phyloP scores from a whole-genome alignment of 2,113 vertebrate genomes.

The Gasterosteus nipponicus region DNA sequence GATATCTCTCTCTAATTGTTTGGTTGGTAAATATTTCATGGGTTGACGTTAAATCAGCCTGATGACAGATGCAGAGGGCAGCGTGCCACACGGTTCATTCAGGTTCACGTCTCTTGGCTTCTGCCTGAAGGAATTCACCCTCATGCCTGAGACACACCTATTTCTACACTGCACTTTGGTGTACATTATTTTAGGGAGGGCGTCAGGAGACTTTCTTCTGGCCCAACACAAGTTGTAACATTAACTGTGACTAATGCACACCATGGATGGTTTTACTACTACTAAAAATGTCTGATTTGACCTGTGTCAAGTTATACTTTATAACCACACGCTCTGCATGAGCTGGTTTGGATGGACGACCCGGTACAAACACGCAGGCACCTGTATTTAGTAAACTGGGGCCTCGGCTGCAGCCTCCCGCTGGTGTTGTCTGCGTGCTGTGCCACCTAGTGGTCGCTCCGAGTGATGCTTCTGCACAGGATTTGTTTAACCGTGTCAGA shows the following conservation, averaged over 20 bases:
- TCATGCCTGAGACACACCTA: neutral
- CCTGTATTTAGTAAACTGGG: constrained; percentile 23
- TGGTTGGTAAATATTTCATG: constrained; percentile 81
- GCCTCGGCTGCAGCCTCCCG: constrained; percentile 8
- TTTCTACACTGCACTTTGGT: too few species aligned
- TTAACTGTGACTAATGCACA: constrained; percentile 2
- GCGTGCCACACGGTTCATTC: constrained; percentile 32
- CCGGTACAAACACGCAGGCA: constrained; percentile 27
- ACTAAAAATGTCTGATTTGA: constrained; percentile 24
- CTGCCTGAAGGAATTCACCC: constrained; percentile 29
- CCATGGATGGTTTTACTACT: constrained; percentile 24
- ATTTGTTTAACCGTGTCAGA: constrained; percentile 42
- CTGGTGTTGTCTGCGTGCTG: constrained; percentile 54
- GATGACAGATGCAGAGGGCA: constrained; percentile 58
- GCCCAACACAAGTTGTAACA: neutral
- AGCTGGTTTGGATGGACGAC: constrained; percentile 52
- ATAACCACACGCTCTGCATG: constrained; percentile 36
- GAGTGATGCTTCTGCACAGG: constrained; percentile 10
- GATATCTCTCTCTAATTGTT: constrained; percentile 80
- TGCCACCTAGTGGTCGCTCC: constrained; percentile 77
- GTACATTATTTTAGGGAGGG: neutral
- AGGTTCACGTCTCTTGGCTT: constrained; percentile 30
- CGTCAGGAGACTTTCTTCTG: neutral
- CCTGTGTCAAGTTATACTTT: constrained; percentile 44
- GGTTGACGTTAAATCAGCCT: constrained; percentile 63